A percentile compares a stretch with the other conserved stretches of the same genome.
These are phyloP conservation scores for Spea multiplicata DNA, from an alignment of 2,113 vertebrate species.

Conservation along the genomic window DNA sequence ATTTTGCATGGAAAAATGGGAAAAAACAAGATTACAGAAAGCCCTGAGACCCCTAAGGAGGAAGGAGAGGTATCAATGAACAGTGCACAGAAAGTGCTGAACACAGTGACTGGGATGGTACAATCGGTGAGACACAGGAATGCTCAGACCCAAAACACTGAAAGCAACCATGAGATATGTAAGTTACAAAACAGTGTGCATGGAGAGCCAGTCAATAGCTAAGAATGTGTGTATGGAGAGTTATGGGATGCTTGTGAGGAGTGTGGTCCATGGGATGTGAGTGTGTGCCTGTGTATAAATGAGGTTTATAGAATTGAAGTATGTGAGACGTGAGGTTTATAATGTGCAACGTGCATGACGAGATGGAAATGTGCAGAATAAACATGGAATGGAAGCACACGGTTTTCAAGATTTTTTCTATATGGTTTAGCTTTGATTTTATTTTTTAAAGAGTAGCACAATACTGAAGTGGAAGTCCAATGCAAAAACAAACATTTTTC, in stretches of 20 bases:
- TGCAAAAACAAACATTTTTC: too few relatives aligned
- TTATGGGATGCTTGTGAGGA: neutral
- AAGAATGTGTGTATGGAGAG: neutral
- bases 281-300: too few relatives aligned
- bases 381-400: too few relatives aligned
- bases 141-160: neutral
- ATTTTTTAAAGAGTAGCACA: too few relatives aligned
- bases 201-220: neutral
- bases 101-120: slow-evolving; percentile 16
- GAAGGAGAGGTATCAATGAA: neutral
- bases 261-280: neutral
- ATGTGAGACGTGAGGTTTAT: too few relatives aligned
- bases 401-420: too few relatives aligned
- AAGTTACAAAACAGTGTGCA: neutral
- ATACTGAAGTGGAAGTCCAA: too few relatives aligned
- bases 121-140: slow-evolving; percentile 13
- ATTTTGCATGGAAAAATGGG: neutral
- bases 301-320: too few relatives aligned
- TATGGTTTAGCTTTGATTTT: too few relatives aligned
- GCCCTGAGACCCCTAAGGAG: neutral
- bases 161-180: slow-evolving; percentile 25
- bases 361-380: too few relatives aligned
- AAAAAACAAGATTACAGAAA: neutral
- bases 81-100: slow-evolving; percentile 26
- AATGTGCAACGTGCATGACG: too few relatives aligned